Evolutionary conservation across 2,113 vertebrate genomes (phyloP).

Genomic region (Hippolais icterina): DNA sequence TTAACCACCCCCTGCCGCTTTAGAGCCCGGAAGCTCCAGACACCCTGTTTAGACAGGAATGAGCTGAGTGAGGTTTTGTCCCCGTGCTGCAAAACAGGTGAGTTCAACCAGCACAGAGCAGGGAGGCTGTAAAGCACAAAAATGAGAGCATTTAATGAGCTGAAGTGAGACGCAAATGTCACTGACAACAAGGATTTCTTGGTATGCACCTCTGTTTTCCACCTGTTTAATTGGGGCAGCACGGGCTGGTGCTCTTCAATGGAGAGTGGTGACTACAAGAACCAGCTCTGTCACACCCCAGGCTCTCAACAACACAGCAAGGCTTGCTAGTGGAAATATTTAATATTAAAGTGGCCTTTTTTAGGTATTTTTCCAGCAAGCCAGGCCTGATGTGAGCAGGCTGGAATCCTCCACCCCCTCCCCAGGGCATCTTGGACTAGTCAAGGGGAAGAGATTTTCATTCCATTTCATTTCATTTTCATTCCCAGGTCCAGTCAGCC

Average conservation of each 20-base stretch:
- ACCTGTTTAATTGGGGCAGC: not conserved
- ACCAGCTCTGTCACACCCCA: not conserved
- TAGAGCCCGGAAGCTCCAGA: not conserved
- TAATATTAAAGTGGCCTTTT: not conserved
- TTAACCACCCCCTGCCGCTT: not conserved
- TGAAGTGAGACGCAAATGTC: not conserved
- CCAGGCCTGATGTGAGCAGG: not conserved
- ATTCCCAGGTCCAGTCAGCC: not conserved
- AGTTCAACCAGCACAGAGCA: not conserved
- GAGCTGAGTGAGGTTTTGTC: not conserved
- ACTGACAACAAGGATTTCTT: not conserved
- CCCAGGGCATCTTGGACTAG: not conserved
- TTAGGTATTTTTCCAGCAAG: not conserved
- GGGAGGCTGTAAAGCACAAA: not conserved
- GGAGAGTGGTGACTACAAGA: not conserved
- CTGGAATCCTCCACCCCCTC: not conserved
- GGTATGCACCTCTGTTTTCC: not conserved
- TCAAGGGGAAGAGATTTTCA: not conserved
- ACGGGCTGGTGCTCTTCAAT: not conserved
- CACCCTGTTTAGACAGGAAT: not conserved
- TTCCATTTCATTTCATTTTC: not conserved
- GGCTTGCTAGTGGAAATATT: not conserved
- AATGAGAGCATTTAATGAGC: not conserved
- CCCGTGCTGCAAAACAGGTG: rapidly evolving
- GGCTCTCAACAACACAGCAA: not conserved